phyloP scores from a whole-genome alignment of 1,140 invertebrate genomes.

The Dinothrombium tinctorium region DNA sequence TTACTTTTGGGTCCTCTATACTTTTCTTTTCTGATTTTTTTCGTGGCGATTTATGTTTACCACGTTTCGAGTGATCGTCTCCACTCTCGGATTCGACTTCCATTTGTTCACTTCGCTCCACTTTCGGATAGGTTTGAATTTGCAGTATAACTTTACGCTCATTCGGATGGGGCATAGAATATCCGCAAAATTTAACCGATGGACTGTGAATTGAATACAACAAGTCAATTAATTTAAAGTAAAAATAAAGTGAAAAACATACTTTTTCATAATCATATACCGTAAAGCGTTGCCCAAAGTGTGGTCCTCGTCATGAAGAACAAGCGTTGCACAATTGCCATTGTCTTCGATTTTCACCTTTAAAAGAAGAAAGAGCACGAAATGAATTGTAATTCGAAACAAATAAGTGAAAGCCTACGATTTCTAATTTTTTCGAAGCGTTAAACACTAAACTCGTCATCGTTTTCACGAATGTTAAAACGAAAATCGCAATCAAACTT shows the following conservation, averaged over 20 bases:
- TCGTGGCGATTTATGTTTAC: too few species aligned
- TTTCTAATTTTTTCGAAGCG: too few species aligned
- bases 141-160: slow-evolving; percentile 11
- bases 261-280: slow-evolving; percentile 11
- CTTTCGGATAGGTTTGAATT: slow-evolving; percentile 9
- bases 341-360: slow-evolving; percentile 7
- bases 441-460: too few species aligned
- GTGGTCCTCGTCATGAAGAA: slow-evolving; percentile 12
- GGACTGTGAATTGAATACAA: not conserved
- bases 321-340: slow-evolving; percentile 8
- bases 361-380: too few species aligned
- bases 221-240: not conserved
- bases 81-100: too few species aligned
- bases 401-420: too few species aligned
- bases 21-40: too few species aligned
- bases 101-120: slow-evolving; percentile 1
- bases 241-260: not conserved
- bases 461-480: too few species aligned
- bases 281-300: slow-evolving; percentile 13
- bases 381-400: too few species aligned
- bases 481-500: too few species aligned
- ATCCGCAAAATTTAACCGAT: slow-evolving; percentile 13
- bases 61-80: too few species aligned
- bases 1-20: too few species aligned
- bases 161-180: slow-evolving; percentile 13